Percentiles rank a stretch among this genome's conserved stretches.
phyloP scores from a whole-genome alignment of 35 echinoderm and acorn worm genomes.

The Apostichopus japonicus region DNA sequence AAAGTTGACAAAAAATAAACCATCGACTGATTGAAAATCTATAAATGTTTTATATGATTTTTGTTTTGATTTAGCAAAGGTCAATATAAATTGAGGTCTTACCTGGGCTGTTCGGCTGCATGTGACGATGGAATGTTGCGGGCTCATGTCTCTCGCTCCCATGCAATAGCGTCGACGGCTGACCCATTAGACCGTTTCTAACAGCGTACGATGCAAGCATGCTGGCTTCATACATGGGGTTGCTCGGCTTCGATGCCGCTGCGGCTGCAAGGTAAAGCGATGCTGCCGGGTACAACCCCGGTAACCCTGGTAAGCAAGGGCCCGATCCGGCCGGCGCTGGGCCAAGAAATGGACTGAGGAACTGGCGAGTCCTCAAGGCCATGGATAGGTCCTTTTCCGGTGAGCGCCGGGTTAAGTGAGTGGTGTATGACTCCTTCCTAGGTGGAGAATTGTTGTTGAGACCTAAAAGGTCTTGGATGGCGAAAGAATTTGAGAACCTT shows the following conservation, averaged over 20 bases:
- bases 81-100: background rate
- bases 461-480: slow-evolving; percentile 39
- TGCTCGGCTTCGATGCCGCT: slow-evolving; percentile 35
- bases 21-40: too few species aligned
- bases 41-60: too few species aligned
- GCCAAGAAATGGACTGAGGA: slow-evolving; percentile 28
- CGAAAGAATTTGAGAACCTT: slow-evolving; percentile 43
- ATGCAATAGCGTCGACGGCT: background rate
- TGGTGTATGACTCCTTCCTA: background rate
- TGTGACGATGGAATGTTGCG: slow-evolving; percentile 28
- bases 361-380: slow-evolving; percentile 34
- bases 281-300: slow-evolving; percentile 33
- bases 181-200: slow-evolving; percentile 16
- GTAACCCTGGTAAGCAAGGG: slow-evolving; percentile 30
- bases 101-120: slow-evolving; percentile 49
- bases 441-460: slow-evolving; percentile 34
- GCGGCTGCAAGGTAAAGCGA: slow-evolving; percentile 43
- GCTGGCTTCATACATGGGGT: slow-evolving; percentile 49
- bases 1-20: too few species aligned
- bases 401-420: background rate
- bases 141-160: slow-evolving; percentile 12
- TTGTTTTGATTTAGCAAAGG: too few species aligned
- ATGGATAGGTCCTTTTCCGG: slow-evolving; percentile 37
- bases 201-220: slow-evolving; percentile 44
- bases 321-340: slow-evolving; percentile 7